phyloP scores from a whole-genome alignment of 2,797 vertebrate species.

The Paratrypauchen microcephalus region DNA sequence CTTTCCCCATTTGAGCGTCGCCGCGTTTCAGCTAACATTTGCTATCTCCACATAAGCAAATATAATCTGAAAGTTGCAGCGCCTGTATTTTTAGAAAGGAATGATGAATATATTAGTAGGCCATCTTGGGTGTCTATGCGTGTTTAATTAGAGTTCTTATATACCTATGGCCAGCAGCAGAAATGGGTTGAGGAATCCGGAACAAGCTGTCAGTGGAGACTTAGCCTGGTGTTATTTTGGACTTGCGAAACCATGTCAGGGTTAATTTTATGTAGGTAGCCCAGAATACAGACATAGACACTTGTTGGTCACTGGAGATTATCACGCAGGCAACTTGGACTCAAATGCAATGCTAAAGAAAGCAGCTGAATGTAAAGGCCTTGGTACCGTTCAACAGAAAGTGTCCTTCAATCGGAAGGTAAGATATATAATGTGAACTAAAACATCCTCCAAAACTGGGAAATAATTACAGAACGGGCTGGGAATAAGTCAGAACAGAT shows the following conservation, averaged over 20 bases:
- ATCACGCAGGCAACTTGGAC: too few species aligned
- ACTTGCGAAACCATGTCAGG: conserved; percentile 69
- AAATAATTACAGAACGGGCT: too few species aligned
- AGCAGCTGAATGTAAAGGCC: too few species aligned
- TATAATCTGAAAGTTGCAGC: conserved; percentile 41
- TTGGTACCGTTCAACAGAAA: too few species aligned
- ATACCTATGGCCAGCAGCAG: conserved; percentile 16
- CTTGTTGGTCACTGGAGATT: conserved; percentile 37
- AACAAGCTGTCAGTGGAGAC: conserved; percentile 69
- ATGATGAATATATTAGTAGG: conserved; percentile 46
- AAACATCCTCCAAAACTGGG: too few species aligned
- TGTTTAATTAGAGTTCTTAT: conserved; percentile 32
- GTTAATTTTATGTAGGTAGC: conserved; percentile 71
- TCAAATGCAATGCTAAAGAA: too few species aligned
- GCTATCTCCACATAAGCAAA: conserved; percentile 38
- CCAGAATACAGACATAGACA: conserved; percentile 48
- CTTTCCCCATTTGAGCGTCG: conserved; percentile 21
- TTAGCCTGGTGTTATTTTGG: conserved; percentile 74
- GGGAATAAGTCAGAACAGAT: too few species aligned
- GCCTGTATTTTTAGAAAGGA: conserved; percentile 41
- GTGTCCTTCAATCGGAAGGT: too few species aligned
- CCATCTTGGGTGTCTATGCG: conserved; percentile 21
- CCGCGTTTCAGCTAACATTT: conserved; percentile 24
- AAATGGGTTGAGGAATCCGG: conserved; percentile 68
- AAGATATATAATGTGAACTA: too few species aligned